phyloP scores from a whole-genome alignment of 2,888 invertebrate species.

The Dasysyrphus albostriatus region DNA sequence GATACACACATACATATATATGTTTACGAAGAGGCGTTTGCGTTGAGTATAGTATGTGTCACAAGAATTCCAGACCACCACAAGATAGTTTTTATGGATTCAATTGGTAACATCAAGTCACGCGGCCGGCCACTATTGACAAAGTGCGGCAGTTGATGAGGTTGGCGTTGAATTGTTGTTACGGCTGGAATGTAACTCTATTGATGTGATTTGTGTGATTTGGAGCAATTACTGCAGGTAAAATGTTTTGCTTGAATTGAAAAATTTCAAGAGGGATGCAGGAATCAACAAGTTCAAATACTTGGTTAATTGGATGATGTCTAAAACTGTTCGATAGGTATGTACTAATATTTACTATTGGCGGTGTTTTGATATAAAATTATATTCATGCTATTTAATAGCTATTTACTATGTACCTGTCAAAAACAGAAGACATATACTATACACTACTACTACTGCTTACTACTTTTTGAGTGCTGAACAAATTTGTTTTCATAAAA shows the following conservation, averaged over 20 bases:
- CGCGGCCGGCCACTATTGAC: constrained; percentile 41
- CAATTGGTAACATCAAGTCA: constrained; percentile 46
- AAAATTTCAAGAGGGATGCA: constrained; percentile 46
- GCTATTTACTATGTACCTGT: too few species aligned
- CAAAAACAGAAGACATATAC: too few species aligned
- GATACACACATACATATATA: too few species aligned
- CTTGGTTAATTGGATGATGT: constrained; percentile 61
- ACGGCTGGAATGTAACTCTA: constrained; percentile 50
- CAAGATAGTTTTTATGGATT: constrained; percentile 34
- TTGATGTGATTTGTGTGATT: constrained; percentile 66
- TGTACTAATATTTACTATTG: too few species aligned
- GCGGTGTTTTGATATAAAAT: too few species aligned
- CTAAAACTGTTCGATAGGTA: too few species aligned
- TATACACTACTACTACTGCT: too few species aligned
- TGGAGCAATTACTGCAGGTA: constrained; percentile 68
- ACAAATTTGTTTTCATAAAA: too few species aligned
- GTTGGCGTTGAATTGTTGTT: constrained; percentile 24
- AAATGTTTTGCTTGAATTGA: constrained; percentile 61
- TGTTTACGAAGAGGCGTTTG: constrained; percentile 48
- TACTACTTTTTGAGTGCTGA: too few species aligned
- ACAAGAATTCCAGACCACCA: constrained; percentile 66
- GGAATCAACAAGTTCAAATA: constrained; percentile 61
- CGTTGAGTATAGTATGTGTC: constrained; percentile 46
- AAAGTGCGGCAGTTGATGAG: constrained; percentile 68
- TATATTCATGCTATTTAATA: too few species aligned